Evolutionary conservation across 2,797 vertebrate species (phyloP).

Genomic region (Geotrypetes seraphini): DNA sequence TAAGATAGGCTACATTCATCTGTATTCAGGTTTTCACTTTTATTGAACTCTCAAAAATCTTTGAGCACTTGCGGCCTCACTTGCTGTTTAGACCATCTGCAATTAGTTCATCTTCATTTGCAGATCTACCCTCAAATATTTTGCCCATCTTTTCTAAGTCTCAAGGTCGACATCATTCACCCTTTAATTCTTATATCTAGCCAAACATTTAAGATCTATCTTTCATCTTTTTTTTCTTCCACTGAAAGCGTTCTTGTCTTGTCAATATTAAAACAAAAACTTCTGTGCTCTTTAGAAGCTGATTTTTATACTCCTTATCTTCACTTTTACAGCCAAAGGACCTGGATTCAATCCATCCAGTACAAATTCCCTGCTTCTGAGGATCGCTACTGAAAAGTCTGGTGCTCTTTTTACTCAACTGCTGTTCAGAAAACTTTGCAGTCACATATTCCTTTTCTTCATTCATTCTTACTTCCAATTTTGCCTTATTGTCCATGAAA

Average conservation of each 20-base stretch:
- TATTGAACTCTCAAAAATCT: too few species aligned
- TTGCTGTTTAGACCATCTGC: slow-evolving; percentile 41
- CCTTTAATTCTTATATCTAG: slow-evolving; percentile 84
- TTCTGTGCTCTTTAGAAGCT: slow-evolving; percentile 23
- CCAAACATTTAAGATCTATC: slow-evolving; percentile 84
- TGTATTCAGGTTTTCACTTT: too few species aligned
- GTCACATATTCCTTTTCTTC: too few species aligned
- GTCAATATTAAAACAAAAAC: slow-evolving; percentile 57
- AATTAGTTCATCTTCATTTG: slow-evolving; percentile 37
- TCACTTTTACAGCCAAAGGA: too few species aligned
- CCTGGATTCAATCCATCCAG: too few species aligned
- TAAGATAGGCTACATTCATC: too few species aligned
- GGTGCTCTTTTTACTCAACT: too few species aligned
- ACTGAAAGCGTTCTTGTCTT: slow-evolving; percentile 67
- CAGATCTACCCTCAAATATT: slow-evolving; percentile 63
- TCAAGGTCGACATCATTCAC: slow-evolving; percentile 94
- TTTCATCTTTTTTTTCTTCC: slow-evolving; percentile 90
- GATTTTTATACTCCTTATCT: slow-evolving; percentile 41
- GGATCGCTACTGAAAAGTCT: too few species aligned
- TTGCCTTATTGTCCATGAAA: slow-evolving; percentile 59
- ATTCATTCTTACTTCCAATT: slow-evolving; percentile 55
- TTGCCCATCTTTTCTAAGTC: slow-evolving; percentile 84
- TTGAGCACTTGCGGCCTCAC: slow-evolving; percentile 50
- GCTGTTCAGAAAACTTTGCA: too few species aligned
- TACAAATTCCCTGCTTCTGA: too few species aligned